phyloP scores from a whole-genome alignment of 2,797 vertebrate genomes.

The Sebastes hubbsi region DNA sequence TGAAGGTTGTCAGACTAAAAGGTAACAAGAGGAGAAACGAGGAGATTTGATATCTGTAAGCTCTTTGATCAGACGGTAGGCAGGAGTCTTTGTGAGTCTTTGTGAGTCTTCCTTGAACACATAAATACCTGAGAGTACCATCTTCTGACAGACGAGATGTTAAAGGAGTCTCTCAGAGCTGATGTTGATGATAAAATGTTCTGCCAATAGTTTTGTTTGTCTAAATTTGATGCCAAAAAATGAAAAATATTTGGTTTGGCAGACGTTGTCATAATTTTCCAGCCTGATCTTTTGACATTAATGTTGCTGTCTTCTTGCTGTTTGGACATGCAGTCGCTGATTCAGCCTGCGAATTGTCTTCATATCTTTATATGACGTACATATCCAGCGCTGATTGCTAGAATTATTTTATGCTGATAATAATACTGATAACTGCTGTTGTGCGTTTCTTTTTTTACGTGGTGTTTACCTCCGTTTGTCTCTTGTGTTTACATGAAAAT shows the following conservation, averaged over 20 bases:
- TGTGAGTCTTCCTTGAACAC: not conserved
- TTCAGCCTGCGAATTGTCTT: not conserved
- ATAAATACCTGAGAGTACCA: not conserved
- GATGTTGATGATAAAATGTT: not conserved
- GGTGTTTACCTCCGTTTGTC: not conserved
- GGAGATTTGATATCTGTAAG: constrained; percentile 2
- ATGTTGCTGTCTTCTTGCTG: not conserved
- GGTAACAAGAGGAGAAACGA: not conserved
- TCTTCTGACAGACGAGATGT: not conserved
- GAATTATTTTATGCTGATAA: not conserved
- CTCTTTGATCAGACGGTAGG: not conserved
- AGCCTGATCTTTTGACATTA: not conserved
- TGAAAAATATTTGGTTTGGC: constrained; percentile 4
- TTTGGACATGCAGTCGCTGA: not conserved
- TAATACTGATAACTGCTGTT: not conserved
- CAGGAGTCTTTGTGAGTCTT: not conserved
- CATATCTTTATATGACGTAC: not conserved
- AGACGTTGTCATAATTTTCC: not conserved
- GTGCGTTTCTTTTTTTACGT: not conserved
- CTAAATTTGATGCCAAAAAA: not conserved
- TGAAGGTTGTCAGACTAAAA: not conserved
- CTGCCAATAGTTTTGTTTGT: not conserved
- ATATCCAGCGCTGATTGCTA: not conserved
- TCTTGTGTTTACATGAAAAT: not conserved
- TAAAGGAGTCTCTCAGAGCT: no score